Evolutionary conservation across 2,797 vertebrate genomes (phyloP).

Genomic region (Oreonectes daqikongensis): DNA sequence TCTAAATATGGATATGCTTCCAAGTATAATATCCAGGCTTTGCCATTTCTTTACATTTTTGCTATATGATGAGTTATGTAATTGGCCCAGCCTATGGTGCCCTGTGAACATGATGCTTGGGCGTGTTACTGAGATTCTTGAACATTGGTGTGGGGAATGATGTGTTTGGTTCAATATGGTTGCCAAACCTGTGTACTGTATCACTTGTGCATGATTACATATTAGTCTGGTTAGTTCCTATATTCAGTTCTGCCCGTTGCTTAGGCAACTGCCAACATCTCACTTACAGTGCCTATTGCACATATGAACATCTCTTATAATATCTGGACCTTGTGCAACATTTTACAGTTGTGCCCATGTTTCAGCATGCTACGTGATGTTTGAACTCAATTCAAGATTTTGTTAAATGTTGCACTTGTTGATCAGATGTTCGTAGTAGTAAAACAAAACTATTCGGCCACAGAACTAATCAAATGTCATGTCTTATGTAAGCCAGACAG

Average conservation of each 20-base stretch:
- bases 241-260: conserved; percentile 71
- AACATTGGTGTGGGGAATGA: conserved; percentile 57
- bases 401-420: neutral
- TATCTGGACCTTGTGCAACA: conserved; percentile 54
- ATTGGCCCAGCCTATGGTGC: neutral
- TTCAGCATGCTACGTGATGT: neutral
- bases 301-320: conserved; percentile 59
- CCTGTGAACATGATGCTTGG: conserved; percentile 3
- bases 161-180: conserved; percentile 61
- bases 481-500: neutral
- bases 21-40: conserved; percentile 25
- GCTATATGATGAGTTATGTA: conserved; percentile 7
- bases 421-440: neutral
- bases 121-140: conserved; percentile 36
- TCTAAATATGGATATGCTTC: conserved; percentile 38
- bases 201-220: conserved; percentile 58
- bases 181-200: conserved; percentile 56
- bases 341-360: neutral
- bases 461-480: neutral
- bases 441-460: neutral
- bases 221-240: conserved; percentile 61
- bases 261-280: conserved; percentile 70
- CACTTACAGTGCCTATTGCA: conserved; percentile 50
- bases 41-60: conserved; percentile 19
- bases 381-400: conserved; percentile 8